These are phyloP conservation scores for Paramuricea clavata DNA, from an alignment of 92 coral and sea anemone genomes.

Conservation along the genomic window DNA sequence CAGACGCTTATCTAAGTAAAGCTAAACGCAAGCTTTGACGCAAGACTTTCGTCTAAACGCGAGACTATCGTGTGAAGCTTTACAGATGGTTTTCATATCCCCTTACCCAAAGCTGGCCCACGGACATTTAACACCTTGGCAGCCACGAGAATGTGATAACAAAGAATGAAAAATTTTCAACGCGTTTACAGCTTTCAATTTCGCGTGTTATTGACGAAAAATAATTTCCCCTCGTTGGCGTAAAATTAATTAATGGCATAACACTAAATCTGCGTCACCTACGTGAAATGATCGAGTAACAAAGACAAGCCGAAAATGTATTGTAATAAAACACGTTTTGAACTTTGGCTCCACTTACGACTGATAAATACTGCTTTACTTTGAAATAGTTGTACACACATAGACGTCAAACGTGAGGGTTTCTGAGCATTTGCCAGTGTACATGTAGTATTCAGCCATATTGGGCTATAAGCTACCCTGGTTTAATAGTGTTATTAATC, in stretches of 20 bases:
- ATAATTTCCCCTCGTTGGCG: not conserved
- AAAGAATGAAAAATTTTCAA: not conserved
- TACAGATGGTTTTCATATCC: not conserved
- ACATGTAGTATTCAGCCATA: not conserved
- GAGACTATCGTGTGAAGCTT: not conserved
- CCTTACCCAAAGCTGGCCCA: not conserved
- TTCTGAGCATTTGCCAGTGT: too few relatives aligned
- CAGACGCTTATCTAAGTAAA: not conserved
- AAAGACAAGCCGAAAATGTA: not conserved
- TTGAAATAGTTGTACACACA: too few relatives aligned
- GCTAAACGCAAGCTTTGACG: not conserved
- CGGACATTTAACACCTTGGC: conserved; percentile 10
- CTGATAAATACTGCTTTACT: not conserved
- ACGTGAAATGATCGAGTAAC: not conserved
- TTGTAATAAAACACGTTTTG: not conserved
- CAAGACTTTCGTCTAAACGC: not conserved
- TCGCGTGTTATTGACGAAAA: conserved; percentile 2
- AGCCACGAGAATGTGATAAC: not conserved
- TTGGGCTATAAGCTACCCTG: not conserved
- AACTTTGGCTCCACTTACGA: not conserved
- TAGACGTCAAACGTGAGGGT: too few relatives aligned
- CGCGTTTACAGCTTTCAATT: conserved; percentile 7
- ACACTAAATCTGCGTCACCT: not conserved
- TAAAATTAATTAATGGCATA: not conserved
- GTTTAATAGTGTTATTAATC: too few relatives aligned